phyloP scores from a whole-genome alignment of 2,888 invertebrate species.

The Alloplasta piceator region DNA sequence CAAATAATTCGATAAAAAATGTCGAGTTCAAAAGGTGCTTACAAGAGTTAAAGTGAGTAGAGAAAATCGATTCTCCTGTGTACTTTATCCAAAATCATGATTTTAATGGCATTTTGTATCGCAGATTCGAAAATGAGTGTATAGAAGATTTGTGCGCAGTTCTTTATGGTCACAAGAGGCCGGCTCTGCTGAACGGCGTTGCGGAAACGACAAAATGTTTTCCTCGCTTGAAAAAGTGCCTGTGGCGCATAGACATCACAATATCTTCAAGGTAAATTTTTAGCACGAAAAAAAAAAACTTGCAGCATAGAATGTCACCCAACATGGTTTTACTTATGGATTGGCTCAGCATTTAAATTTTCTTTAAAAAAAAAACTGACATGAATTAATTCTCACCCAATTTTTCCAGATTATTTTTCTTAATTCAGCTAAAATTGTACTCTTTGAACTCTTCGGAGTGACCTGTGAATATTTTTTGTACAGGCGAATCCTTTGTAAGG shows the following conservation, averaged over 20 bases:
- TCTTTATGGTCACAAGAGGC: conserved; percentile 83
- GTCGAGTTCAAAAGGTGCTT: conserved; percentile 84
- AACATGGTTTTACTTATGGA: too few species aligned
- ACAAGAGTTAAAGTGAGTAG: conserved; percentile 82
- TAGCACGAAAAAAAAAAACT: too few species aligned
- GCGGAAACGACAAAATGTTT: conserved; percentile 82
- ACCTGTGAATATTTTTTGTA: too few species aligned
- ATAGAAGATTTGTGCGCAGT: conserved; percentile 84
- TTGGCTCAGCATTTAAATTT: too few species aligned
- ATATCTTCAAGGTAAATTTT: conserved; percentile 83
- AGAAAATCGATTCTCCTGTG: conserved; percentile 4
- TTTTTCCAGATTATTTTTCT: too few species aligned
- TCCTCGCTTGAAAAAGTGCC: conserved; percentile 81
- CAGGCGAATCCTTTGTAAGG: too few species aligned
- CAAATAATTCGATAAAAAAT: conserved; percentile 83
- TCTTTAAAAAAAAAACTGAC: too few species aligned
- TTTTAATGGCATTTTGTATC: background rate
- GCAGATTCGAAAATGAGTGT: conserved; percentile 78
- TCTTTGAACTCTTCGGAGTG: too few species aligned
- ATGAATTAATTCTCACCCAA: too few species aligned
- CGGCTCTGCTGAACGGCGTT: conserved; percentile 79
- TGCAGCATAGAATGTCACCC: too few species aligned
- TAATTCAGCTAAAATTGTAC: too few species aligned
- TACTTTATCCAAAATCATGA: background rate
- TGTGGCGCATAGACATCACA: conserved; percentile 85